Evolutionary conservation across 1,140 invertebrate species (phyloP), one percentile per base, ranked within the genome.

Genomic region (Sogatella furcifera): DNA sequence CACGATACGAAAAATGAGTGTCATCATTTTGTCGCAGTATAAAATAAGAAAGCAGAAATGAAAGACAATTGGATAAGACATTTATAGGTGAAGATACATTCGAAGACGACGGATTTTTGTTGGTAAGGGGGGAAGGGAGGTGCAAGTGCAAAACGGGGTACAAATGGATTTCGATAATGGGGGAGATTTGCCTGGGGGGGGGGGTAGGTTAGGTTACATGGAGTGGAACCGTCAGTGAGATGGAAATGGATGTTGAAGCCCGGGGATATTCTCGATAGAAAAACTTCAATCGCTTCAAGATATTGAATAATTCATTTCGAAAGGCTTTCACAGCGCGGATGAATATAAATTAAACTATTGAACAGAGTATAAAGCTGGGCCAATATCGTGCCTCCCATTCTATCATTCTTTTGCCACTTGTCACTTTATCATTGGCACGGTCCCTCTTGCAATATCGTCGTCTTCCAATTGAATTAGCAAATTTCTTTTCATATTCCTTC

Each of bases 301-400:
- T 49, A 49, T 49, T 49, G 46, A 49, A 49, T 49, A 49, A 49
- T 49, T 49, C 46, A 49, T 49, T 49, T 49, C 21, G 46, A 22
- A 49, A 49, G 46, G 46, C 46, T 49, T 49, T 49, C 46, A 49
- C 21, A 17, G 15, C 46, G 9, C 15, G 46, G 46, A 49, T 49
- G 46, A 49, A 49, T 49, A 19, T 49, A 49, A 49, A 49, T 49
- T 49, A 49, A 49, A 49, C 46, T 49, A 49, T 49, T 49, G 46
- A 38, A 38, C 5, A 38, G 34, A 38, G 34, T 8, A 38, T 38
- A 38, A 38, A 38, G 34, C 34, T 38, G 34, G 34, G 34, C 34
- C 34, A 38, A 38, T 38, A 38, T 38, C 34, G 34, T 11, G 3
- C 34, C 9, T 8, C 11, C 34, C 34, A 38, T 10, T 38, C 11